Evolutionary conservation across 2,113 vertebrate species (phyloP).

Genomic region (Barbus barbus): DNA sequence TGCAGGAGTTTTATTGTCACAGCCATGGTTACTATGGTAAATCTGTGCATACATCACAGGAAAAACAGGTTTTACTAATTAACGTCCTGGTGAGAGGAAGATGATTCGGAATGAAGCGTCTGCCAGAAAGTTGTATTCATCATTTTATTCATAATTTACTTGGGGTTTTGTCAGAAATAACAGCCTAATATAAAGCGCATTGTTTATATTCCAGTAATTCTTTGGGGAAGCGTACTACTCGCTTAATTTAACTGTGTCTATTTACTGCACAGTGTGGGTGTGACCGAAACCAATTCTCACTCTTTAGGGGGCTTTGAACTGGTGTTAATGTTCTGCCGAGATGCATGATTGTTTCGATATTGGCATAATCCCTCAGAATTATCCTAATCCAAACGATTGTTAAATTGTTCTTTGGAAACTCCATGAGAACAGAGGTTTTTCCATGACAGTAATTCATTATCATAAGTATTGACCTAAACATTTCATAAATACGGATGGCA

Average conservation of each 20-base stretch:
- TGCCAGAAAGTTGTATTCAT: constrained; percentile 2
- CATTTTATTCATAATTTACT: background rate
- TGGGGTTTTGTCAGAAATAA: background rate
- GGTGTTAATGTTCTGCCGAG: background rate
- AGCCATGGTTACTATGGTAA: background rate
- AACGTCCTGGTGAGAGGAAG: constrained; percentile 17
- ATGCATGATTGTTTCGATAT: constrained; percentile 19
- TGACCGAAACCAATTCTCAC: constrained; percentile 25
- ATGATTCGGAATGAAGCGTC: background rate
- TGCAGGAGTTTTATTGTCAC: background rate
- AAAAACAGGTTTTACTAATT: background rate
- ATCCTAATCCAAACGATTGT: constrained; percentile 13
- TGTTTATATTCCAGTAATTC: too few relatives aligned
- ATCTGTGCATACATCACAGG: constrained; percentile 2
- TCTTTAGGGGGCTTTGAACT: constrained; percentile 1
- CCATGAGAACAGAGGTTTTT: background rate
- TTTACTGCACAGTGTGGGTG: constrained; percentile 30
- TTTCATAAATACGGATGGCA: background rate
- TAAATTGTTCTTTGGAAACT: constrained; percentile 15
- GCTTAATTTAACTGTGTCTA: constrained; percentile 8
- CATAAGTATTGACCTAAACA: background rate
- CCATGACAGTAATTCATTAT: background rate
- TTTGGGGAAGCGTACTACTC: background rate
- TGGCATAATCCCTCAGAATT: constrained; percentile 2
- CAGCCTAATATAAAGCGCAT: constrained; percentile 13